Percentiles rank a stretch among this genome's conserved stretches.
Evolutionary conservation across 2,113 vertebrate genomes (phyloP).

Genomic region (Raja brachyura): DNA sequence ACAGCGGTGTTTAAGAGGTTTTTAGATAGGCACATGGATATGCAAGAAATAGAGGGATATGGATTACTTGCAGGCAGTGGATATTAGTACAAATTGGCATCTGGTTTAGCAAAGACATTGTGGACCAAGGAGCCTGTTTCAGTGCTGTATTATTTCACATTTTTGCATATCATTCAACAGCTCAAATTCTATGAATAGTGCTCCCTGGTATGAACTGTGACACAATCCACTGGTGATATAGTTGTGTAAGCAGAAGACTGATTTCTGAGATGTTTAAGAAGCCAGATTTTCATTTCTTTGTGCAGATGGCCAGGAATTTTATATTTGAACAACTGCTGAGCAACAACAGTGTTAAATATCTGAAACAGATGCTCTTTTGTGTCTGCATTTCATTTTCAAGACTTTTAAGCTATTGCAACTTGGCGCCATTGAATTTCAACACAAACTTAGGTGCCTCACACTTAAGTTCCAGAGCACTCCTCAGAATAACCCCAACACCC

Average conservation of each 20-base stretch:
- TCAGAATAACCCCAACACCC: too few species aligned
- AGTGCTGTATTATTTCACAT: background rate
- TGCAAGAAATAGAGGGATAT: too few species aligned
- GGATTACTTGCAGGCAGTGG: too few species aligned
- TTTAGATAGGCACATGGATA: too few species aligned
- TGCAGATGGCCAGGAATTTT: background rate
- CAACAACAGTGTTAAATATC: background rate
- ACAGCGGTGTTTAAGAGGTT: too few species aligned
- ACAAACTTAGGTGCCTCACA: background rate
- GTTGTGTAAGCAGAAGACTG: background rate
- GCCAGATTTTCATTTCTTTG: background rate
- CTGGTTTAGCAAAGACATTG: too few species aligned
- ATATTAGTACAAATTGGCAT: too few species aligned
- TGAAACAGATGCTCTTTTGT: constrained; percentile 15
- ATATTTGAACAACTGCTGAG: background rate
- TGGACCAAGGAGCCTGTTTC: background rate
- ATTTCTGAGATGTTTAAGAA: constrained; percentile 3
- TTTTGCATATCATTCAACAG: background rate
- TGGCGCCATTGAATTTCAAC: background rate
- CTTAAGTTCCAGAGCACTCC: background rate
- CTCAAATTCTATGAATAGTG: background rate
- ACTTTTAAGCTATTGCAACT: background rate
- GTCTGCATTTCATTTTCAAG: constrained; percentile 1
- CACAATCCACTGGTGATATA: background rate
- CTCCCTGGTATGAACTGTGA: background rate